Conservation (phyloP, 1,140 invertebrate genomes). For the Diachasmimorpha longicaudata region DNA sequence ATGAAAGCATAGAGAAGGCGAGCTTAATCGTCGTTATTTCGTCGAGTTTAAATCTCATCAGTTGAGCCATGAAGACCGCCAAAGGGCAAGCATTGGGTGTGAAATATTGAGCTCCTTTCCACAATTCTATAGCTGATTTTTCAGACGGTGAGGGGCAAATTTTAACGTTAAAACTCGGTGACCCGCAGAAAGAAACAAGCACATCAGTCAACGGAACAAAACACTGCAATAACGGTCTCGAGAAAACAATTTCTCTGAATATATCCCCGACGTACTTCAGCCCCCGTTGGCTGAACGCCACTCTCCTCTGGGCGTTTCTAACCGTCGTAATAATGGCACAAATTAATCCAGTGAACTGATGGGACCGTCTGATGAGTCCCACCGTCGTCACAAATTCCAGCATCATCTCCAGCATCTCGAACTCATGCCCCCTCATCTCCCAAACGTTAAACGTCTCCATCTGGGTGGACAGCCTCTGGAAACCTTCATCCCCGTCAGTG, state of each 20-base stretch:
- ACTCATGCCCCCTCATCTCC: constrained; percentile 40
- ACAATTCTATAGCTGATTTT: constrained; percentile 38
- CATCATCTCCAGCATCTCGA: constrained; percentile 54
- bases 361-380: constrained; percentile 50
- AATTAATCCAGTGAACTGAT: constrained; percentile 58
- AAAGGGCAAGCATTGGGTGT: constrained; percentile 50
- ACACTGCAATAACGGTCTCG: constrained; percentile 48
- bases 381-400: constrained; percentile 49
- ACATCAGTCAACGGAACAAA: constrained; percentile 28
- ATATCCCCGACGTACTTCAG: constrained; percentile 48
- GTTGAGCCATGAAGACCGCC: constrained; percentile 49
- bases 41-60: constrained; percentile 48
- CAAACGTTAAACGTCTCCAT: constrained; percentile 52
- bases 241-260: constrained; percentile 53
- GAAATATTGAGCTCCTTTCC: constrained; percentile 46
- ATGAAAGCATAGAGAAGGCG: constrained; percentile 41
- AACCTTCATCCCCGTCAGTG: constrained; percentile 38
- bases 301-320: constrained; percentile 42
- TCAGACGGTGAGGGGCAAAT: constrained; percentile 25
- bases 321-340: constrained; percentile 47
- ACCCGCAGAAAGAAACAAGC: background rate
- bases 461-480: constrained; percentile 42
- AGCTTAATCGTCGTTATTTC: constrained; percentile 46
- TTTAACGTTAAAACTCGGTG: background rate
- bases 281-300: constrained; percentile 38